These are phyloP conservation scores for Norana najaformis DNA, from an alignment of 2,888 invertebrate species.

Conservation along the genomic window DNA sequence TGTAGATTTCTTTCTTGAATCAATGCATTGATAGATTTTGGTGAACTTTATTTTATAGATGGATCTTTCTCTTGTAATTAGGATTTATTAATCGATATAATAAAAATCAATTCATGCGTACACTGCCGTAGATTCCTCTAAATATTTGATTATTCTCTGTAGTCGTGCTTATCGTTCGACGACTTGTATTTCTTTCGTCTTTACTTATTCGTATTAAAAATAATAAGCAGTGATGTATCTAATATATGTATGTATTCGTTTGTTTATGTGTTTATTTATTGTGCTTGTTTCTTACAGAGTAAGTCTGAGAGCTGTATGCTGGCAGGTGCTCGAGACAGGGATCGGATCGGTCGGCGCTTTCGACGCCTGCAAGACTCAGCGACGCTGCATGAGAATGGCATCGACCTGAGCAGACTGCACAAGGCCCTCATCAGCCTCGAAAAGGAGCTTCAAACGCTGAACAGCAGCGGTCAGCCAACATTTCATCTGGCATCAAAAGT, in stretches of 20 bases:
- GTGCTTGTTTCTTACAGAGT: neutral
- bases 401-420: conserved; percentile 43
- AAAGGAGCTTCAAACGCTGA: conserved; percentile 40
- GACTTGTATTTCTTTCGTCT: neutral
- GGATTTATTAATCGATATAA: neutral
- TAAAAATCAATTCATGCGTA: neutral
- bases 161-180: neutral
- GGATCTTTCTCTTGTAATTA: neutral
- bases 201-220: neutral
- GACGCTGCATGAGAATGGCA: conserved; percentile 18
- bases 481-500: neutral
- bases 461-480: conserved; percentile 18
- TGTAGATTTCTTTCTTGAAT: neutral
- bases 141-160: neutral
- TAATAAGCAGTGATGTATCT: too few relatives aligned
- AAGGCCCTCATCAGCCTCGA: conserved; percentile 44
- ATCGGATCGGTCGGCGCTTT: conserved; percentile 40
- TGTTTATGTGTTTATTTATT: neutral
- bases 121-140: neutral
- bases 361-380: conserved; percentile 36
- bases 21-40: neutral
- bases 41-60: too few relatives aligned
- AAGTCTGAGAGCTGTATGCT: neutral
- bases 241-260: neutral
- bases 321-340: conserved; percentile 28